Evolutionary conservation across 1,140 invertebrate species (phyloP).

Genomic region (Conopomorpha cramerella): DNA sequence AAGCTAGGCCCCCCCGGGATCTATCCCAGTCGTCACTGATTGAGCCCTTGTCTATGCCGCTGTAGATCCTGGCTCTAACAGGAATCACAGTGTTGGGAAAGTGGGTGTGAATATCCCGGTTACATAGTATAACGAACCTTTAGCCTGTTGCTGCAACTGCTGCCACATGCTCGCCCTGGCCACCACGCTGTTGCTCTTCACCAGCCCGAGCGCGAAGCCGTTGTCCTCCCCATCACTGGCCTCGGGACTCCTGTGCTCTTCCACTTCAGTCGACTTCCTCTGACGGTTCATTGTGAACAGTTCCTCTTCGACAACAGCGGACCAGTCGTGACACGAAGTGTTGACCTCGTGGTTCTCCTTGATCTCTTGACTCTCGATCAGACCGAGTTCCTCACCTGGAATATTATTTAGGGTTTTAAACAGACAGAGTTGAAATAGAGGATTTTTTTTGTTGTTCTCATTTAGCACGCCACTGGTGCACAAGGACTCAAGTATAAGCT

Average conservation of each 20-base stretch:
- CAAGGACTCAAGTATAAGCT: no score
- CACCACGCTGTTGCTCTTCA: constrained; percentile 64
- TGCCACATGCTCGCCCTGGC: constrained; percentile 66
- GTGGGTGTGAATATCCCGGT: no score
- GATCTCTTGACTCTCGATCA: constrained; percentile 49
- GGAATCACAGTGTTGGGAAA: no score
- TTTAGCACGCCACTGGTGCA: no score
- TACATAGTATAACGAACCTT: constrained; percentile 30
- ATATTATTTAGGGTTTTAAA: no score
- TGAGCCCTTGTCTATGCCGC: no score
- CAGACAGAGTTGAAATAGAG: no score
- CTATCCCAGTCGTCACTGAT: no score
- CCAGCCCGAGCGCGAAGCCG: constrained; percentile 43
- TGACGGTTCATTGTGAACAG: constrained; percentile 35
- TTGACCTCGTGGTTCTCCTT: constrained; percentile 37
- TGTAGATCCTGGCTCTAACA: no score
- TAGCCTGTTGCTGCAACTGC: constrained; percentile 63
- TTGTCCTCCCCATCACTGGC: constrained; percentile 27
- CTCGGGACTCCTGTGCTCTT: constrained; percentile 24
- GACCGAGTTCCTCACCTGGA: constrained; percentile 47
- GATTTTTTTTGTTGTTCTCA: no score
- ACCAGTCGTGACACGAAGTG: constrained; percentile 45
- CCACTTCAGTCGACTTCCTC: constrained; percentile 35
- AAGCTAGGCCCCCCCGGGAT: no score
- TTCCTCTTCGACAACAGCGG: constrained; percentile 33